Base-by-base conservation (phyloP, 2,888 invertebrate species). In the Coelopa pilipes region DNA sequence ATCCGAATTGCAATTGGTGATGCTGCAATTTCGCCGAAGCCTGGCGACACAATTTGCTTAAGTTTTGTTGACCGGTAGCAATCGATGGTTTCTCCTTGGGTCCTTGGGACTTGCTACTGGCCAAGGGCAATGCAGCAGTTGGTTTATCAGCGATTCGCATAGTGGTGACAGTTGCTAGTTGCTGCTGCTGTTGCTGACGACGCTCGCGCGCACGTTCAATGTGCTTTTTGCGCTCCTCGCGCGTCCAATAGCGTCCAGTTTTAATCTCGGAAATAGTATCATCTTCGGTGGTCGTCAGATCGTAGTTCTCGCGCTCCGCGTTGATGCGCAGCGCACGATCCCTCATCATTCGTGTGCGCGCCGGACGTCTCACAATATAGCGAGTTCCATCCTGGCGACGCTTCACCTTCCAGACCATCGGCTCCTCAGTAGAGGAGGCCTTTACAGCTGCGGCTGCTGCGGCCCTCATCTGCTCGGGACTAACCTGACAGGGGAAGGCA, bases 201-300 rank as follows among this genome's bases (percentile, higher is more conserved):
- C 92, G 89, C 82, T 93, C 92, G 65, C 90, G 89, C 1, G 93
- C 91, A 71, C 91, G 90, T 82, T 93, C 93, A 80, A 93, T 85
- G 79, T 94, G 94, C 60, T 91, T 89, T 81, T 93, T 93, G 2
- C 93, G 90, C 78, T 94, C 94, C 79, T 93, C 93, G 84, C 92
- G 91, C 4, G 90, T 91, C 93, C 94, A 94, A 83, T 93, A 94
- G 47, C 93, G 90, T 9, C 94, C 94, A 17, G 90, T 88, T 89
- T 94, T 94, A 76, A 94, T 89, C 83, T 94, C 94, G 15, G 93
- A 93, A 86, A 92, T 90, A 21, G 93, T 92, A 80, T 94, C 94
- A 80, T 94, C 94, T 83, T 94, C 94, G 0, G 93, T 93, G 5
- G 92, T 93, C 0, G 92, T 92, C 15, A 76, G 73, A 53, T 87